phyloP scores from a whole-genome alignment of 2,113 vertebrate genomes.

The Bungarus multicinctus region DNA sequence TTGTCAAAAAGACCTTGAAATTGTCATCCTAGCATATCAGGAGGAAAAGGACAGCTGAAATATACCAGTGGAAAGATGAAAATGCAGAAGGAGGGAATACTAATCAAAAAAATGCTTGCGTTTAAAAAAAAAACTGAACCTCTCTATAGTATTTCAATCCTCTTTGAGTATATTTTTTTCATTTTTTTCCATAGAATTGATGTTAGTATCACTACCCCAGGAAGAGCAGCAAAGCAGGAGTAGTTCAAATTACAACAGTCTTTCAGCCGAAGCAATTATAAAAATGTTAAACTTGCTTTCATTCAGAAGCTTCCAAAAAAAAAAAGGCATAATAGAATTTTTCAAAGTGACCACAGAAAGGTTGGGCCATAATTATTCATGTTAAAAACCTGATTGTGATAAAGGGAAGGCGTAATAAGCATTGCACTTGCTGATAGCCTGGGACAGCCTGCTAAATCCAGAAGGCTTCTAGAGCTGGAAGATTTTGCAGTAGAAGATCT shows the following conservation, averaged over 20 bases:
- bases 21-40: conserved; percentile 31
- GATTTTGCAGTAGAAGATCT: neutral
- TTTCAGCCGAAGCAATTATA: conserved; percentile 41
- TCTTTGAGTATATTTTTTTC: conserved; percentile 31
- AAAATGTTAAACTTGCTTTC: conserved; percentile 49
- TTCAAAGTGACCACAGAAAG: conserved; percentile 51
- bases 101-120: conserved; percentile 33
- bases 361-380: conserved; percentile 51
- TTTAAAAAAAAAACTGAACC: conserved; percentile 47
- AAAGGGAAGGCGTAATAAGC: neutral
- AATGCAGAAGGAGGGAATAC: conserved; percentile 35
- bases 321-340: conserved; percentile 26
- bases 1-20: conserved; percentile 57
- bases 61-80: conserved; percentile 33
- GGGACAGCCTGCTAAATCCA: neutral
- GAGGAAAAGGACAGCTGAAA: conserved; percentile 32
- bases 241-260: conserved; percentile 31
- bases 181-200: neutral
- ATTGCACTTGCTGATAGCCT: neutral
- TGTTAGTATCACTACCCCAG: conserved; percentile 19
- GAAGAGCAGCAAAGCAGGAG: conserved; percentile 27
- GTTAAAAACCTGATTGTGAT: neutral
- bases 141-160: conserved; percentile 33
- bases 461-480: neutral
- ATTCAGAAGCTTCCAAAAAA: conserved; percentile 29